Evolutionary conservation across 1,140 invertebrate genomes (phyloP), one percentile per base, ranked within the genome.

Genomic region (Platorchestia sp.): DNA sequence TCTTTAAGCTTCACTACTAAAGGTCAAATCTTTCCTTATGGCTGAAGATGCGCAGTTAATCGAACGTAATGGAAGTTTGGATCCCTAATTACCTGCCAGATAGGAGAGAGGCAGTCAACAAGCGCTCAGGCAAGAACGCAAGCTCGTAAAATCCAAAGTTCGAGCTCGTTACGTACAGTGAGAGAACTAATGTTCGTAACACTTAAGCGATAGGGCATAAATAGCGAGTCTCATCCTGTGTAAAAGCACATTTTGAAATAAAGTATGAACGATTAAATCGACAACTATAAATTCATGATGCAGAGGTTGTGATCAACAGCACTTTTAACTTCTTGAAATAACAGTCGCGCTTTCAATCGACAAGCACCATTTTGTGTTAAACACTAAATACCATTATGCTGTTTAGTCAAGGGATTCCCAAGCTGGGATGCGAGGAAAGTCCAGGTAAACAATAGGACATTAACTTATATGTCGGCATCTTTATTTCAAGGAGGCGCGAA

Each of bases 1-100:
- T 75, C 59, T 75, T 75, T 27, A 75, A 75, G 59, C 59, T 75
- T 27, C 59, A 10, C 10, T 75, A 36, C 59, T 1, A 75, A 75
- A 75, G 59, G 59, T 75, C 59, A 75, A 75, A 75, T 75, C 59
- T 75, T 27, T 75, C 59, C 14, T 75, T 75, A 75, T 22, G 59
- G 59, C 59, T 75, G 59, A 75, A 75, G 59, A 75, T 75, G 59
- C 59, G 59, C 59, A 75, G 59, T 10, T 75, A 75, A 75, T 75
- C 59, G 59, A 75, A 75, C 59, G 59, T 75, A 75, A 75, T 75
- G 59, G 59, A 75, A 75, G 59, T 75, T 75, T 75, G 59, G 59
- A 10, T 75, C 59, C 59, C 36, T 75, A 75, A 75, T 75, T 75
- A 27, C 36, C 59, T 75, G 59, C 59, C 59, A 75, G 59, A 75